These are phyloP conservation scores for Campoplex nolae DNA, from an alignment of 2,888 invertebrate genomes.

Conservation along the genomic window DNA sequence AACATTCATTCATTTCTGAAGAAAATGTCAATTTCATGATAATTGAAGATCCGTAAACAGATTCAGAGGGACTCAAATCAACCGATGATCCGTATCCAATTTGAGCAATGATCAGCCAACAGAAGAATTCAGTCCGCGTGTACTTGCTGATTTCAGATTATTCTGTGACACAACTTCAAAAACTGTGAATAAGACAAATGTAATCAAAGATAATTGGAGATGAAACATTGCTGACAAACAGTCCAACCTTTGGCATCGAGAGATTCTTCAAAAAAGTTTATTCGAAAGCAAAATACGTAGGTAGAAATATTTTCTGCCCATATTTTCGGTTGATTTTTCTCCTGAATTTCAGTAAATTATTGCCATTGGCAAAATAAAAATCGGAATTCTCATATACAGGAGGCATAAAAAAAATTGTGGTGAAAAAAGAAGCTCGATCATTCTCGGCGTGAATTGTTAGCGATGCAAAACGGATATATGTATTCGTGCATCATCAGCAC, in stretches of 20 bases:
- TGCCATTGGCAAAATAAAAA: slow-evolving; percentile 18
- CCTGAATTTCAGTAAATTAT: neutral
- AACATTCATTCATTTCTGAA: slow-evolving; percentile 66
- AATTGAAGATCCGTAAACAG: too few species aligned
- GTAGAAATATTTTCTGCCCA: neutral
- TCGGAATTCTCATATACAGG: neutral
- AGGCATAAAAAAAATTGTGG: slow-evolving; percentile 22
- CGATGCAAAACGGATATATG: neutral
- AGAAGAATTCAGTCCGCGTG: too few species aligned
- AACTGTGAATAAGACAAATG: too few species aligned
- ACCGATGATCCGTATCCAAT: neutral
- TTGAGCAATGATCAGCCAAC: neutral
- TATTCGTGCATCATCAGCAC: neutral
- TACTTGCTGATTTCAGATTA: too few species aligned
- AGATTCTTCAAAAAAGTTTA: neutral
- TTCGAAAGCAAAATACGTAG: neutral
- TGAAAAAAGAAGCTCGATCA: slow-evolving; percentile 59
- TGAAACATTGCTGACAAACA: neutral
- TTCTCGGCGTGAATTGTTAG: slow-evolving; percentile 55
- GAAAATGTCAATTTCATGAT: too few species aligned
- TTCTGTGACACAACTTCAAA: too few species aligned
- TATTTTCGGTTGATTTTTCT: neutral
- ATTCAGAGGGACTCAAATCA: too few species aligned
- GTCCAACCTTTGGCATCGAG: neutral
- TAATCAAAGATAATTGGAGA: neutral